phyloP scores from a whole-genome alignment of 2,113 vertebrate genomes.

The Struthio camelus region DNA sequence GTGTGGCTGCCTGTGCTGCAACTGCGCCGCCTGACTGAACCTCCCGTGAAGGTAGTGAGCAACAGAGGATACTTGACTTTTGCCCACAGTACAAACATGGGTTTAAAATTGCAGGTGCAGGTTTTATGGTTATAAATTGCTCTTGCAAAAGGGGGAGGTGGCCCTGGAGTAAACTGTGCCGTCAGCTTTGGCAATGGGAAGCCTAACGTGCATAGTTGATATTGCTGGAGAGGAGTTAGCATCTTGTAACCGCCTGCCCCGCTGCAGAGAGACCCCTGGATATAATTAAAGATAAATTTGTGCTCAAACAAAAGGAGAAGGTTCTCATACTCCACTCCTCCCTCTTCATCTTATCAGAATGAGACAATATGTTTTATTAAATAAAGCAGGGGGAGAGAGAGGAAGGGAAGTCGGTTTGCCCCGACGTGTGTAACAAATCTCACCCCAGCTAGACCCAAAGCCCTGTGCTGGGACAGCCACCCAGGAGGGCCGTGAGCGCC shows the following conservation, averaged over 20 bases:
- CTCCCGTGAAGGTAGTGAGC: neutral
- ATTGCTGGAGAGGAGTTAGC: neutral
- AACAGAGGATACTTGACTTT: neutral
- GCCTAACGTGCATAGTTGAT: neutral
- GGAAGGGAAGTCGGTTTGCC: neutral
- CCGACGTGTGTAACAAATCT: neutral
- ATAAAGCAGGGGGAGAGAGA: neutral
- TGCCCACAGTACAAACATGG: constrained; percentile 4
- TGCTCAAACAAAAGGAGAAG: neutral
- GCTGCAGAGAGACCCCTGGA: neutral
- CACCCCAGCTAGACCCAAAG: neutral
- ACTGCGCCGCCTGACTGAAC: neutral
- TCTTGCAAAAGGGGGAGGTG: neutral
- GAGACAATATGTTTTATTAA: neutral
- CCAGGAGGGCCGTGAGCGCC: neutral
- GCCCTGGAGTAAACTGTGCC: neutral
- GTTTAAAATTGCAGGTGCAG: constrained; percentile 43
- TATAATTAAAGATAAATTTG: neutral
- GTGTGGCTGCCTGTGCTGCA: constrained; percentile 7
- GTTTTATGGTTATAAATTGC: neutral
- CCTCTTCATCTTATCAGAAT: constrained; percentile 1
- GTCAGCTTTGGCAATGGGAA: neutral
- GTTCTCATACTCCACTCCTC: neutral
- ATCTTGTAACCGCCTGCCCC: constrained; percentile 23
- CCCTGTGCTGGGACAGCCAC: neutral